Conservation (phyloP, 23 tunicate species). For the Diplosoma virens region DNA sequence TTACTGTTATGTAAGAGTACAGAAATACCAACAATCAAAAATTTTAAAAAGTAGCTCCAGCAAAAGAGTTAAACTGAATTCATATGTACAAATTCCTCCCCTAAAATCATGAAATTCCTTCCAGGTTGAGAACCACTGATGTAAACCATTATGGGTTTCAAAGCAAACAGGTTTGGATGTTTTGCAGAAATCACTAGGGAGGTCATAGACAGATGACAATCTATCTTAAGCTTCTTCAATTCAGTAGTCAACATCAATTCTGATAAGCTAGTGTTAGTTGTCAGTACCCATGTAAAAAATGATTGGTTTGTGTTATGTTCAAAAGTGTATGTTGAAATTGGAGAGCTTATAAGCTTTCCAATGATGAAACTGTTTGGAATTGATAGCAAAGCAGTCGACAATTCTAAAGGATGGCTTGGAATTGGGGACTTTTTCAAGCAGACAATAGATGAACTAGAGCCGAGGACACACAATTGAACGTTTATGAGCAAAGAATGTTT, state of each 20-base stretch:
- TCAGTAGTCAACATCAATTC: background rate
- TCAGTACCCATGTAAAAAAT: background rate
- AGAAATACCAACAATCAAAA: too few relatives aligned
- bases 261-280: background rate
- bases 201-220: background rate
- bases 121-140: too few relatives aligned
- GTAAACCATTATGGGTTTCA: too few relatives aligned
- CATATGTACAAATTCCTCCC: too few relatives aligned
- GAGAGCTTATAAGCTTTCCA: background rate
- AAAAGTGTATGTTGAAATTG: background rate
- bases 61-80: too few relatives aligned
- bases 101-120: too few relatives aligned
- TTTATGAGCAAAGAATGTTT: background rate
- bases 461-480: background rate
- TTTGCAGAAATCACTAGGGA: background rate
- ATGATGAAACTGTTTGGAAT: background rate
- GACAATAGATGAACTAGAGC: background rate
- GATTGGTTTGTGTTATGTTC: background rate
- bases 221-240: background rate
- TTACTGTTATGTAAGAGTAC: too few relatives aligned
- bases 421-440: constrained; percentile 4
- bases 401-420: constrained; percentile 7
- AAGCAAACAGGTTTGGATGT: background rate
- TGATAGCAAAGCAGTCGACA: background rate
- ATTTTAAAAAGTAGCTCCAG: too few relatives aligned